A percentile compares a stretch with the other conserved stretches of the same genome.
Evolutionary conservation across 2,888 invertebrate genomes (phyloP).

Genomic region (Rugalucina vietnamica): DNA sequence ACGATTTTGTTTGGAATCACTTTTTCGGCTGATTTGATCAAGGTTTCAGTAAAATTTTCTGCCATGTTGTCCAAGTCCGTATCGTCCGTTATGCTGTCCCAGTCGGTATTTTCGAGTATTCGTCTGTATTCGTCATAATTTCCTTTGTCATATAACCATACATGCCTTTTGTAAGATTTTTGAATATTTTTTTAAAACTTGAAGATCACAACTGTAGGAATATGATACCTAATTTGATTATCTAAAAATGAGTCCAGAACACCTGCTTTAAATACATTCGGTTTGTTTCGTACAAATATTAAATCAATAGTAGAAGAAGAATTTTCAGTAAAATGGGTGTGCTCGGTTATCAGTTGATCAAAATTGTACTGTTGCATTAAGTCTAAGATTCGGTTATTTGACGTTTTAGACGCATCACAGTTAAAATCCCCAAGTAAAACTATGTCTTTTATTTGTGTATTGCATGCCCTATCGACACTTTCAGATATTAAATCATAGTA

Average conservation of each 20-base stretch:
- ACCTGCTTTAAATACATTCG: neutral
- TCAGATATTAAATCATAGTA: neutral
- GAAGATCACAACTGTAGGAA: slow-evolving; percentile 9
- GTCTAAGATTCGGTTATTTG: neutral
- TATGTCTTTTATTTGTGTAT: slow-evolving; percentile 7
- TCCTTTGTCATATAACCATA: no score
- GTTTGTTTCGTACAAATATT: slow-evolving; percentile 5
- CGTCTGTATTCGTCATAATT: no score
- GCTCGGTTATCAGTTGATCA: slow-evolving; percentile 8
- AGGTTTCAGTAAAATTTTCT: no score
- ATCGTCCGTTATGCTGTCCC: no score
- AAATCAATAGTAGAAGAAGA: slow-evolving; percentile 13
- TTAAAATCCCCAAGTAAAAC: slow-evolving; percentile 33
- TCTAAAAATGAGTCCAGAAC: slow-evolving; percentile 18
- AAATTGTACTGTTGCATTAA: slow-evolving; percentile 12
- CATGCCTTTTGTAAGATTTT: no score
- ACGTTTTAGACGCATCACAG: slow-evolving; percentile 8
- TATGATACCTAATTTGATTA: slow-evolving; percentile 26
- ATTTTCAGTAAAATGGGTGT: slow-evolving; percentile 30
- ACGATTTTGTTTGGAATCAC: slow-evolving; percentile 15
- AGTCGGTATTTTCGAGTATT: no score
- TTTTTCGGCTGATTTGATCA: no score
- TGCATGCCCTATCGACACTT: slow-evolving; percentile 14
- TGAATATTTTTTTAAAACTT: no score
- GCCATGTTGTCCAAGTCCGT: no score